Percentiles rank a stretch among this genome's conserved stretches.
These are phyloP conservation scores for Prionailurus viverrinus DNA, from an alignment of 2,113 vertebrate species.

Conservation along the genomic window DNA sequence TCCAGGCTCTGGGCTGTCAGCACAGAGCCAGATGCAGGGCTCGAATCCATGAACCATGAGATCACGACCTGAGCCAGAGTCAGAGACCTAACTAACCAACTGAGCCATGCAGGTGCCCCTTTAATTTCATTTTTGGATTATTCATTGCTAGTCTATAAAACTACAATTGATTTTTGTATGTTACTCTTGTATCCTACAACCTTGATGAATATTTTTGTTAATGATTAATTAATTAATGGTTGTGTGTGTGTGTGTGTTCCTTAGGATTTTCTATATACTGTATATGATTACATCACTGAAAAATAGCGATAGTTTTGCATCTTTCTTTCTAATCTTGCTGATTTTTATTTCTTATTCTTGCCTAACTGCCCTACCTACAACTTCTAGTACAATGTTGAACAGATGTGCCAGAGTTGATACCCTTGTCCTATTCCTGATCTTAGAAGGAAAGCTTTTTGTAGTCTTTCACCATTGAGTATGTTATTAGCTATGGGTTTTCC, in stretches of 20 bases:
- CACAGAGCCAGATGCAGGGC: too few species aligned
- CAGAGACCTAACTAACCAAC: too few species aligned
- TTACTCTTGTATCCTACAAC: not conserved
- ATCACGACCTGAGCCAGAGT: too few species aligned
- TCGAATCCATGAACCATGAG: too few species aligned
- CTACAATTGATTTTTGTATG: not conserved
- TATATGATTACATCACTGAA: not conserved
- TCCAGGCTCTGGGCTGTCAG: too few species aligned
- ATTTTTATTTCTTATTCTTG: slow-evolving; percentile 32
- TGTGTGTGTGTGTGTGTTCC: not conserved
- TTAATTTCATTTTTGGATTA: slow-evolving; percentile 10
- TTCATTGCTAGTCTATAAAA: not conserved
- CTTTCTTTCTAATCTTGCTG: not conserved
- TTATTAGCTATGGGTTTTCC: not conserved
- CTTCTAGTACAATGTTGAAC: not conserved
- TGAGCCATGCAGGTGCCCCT: too few species aligned
- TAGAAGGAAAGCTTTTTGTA: not conserved
- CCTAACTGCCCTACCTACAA: not conserved
- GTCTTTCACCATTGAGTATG: not conserved
- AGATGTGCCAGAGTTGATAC: not conserved
- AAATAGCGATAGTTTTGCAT: not conserved
- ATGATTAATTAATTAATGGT: not conserved
- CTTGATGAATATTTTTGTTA: not conserved
- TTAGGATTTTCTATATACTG: not conserved
- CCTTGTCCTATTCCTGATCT: not conserved